phyloP scores from a whole-genome alignment of 1,140 invertebrate genomes.

The Popillia japonica region DNA sequence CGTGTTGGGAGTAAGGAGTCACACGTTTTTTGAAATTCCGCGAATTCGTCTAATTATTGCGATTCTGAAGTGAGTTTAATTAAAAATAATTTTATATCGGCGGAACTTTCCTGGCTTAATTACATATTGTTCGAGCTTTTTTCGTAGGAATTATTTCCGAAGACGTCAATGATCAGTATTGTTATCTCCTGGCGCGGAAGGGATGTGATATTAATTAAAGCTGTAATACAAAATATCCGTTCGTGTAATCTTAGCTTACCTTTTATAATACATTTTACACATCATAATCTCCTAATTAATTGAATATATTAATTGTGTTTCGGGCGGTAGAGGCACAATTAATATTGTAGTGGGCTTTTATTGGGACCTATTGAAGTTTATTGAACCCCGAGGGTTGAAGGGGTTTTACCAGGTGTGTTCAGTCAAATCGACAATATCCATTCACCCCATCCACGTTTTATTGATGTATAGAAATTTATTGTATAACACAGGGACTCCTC shows the following conservation, averaged over 20 bases:
- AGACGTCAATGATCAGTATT: too few species aligned
- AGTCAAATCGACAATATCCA: too few species aligned
- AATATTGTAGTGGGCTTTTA: slow-evolving; percentile 11
- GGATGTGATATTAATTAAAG: too few species aligned
- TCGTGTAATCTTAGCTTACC: too few species aligned
- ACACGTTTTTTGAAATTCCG: too few species aligned
- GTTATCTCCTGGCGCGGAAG: too few species aligned
- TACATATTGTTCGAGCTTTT: background rate
- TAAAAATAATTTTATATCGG: background rate
- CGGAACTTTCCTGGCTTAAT: background rate
- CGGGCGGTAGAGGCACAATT: background rate
- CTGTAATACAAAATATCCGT: too few species aligned
- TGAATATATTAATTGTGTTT: background rate
- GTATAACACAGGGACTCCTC: background rate
- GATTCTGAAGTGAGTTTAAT: background rate
- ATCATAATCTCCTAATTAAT: background rate
- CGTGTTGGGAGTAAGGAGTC: too few species aligned
- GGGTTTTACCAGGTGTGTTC: slow-evolving; percentile 4
- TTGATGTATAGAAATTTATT: slow-evolving; percentile 7
- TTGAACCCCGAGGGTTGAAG: background rate
- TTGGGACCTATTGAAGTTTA: slow-evolving; percentile 6
- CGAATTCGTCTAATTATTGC: background rate
- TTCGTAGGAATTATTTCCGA: too few species aligned
- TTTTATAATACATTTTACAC: background rate
- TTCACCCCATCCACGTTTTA: slow-evolving; percentile 2